A percentile compares a stretch with the other conserved stretches of the same genome.
Conservation (phyloP, 2,888 invertebrate genomes). For the Oscheius onirici region DNA sequence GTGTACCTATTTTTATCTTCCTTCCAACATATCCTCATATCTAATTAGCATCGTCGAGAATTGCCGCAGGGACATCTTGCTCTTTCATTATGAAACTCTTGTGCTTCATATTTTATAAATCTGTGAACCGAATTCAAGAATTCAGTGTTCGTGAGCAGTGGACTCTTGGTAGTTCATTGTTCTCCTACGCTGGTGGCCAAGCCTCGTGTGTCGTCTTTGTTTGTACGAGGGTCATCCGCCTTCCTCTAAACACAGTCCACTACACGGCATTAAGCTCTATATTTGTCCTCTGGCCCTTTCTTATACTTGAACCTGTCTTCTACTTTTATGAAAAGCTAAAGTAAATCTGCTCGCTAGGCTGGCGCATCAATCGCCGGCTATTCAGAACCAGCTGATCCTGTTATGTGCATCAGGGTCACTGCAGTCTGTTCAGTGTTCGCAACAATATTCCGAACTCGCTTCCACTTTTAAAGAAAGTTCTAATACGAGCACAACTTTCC, state of each 20-base stretch:
- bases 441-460: background rate
- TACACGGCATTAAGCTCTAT: slow-evolving; percentile 33
- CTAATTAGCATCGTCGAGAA: background rate
- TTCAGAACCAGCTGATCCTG: slow-evolving; percentile 30
- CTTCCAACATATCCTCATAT: background rate
- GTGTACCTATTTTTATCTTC: background rate
- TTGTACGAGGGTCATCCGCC: slow-evolving; percentile 33
- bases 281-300: slow-evolving; percentile 28
- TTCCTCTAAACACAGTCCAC: slow-evolving; percentile 34
- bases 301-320: slow-evolving; percentile 14
- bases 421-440: slow-evolving; percentile 20
- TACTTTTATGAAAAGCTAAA: slow-evolving; percentile 3
- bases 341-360: slow-evolving; percentile 6
- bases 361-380: slow-evolving; percentile 27
- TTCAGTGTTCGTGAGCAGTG: background rate
- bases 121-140: no score
- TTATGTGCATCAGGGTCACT: slow-evolving; percentile 29
- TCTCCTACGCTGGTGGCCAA: slow-evolving; percentile 12
- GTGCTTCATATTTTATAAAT: no score
- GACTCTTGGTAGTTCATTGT: slow-evolving; percentile 14
- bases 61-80: background rate
- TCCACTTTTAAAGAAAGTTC: background rate
- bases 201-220: slow-evolving; percentile 32
- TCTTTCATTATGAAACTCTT: background rate
- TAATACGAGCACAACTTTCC: background rate